Evolutionary conservation across 2,888 invertebrate species (phyloP).

Genomic region (Frankliniella fusca): DNA sequence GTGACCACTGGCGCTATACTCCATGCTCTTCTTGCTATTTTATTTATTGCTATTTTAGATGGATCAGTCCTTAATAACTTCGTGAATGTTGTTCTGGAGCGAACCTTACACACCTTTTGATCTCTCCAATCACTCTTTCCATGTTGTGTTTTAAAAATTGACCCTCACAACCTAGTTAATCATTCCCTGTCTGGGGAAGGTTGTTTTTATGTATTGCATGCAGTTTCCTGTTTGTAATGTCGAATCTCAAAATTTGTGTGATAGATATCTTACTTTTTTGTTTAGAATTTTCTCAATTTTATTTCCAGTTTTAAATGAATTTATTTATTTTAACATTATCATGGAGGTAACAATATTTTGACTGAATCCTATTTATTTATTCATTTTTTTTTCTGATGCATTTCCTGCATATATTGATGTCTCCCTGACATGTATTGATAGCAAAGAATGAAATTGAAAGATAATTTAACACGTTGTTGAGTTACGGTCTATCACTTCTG

Average conservation of each 20-base stretch:
- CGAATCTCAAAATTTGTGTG: too few species aligned
- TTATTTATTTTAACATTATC: neutral
- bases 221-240: neutral
- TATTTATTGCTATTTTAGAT: too few species aligned
- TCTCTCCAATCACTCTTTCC: neutral
- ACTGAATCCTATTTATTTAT: neutral
- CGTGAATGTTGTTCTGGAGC: too few species aligned
- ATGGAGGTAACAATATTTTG: neutral
- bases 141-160: neutral
- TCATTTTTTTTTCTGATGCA: neutral
- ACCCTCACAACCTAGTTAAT: neutral
- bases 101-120: neutral
- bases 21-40: too few species aligned
- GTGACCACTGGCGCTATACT: too few species aligned
- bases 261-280: too few species aligned
- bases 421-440: neutral
- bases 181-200: neutral
- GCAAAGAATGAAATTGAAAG: neutral
- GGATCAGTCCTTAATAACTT: too few species aligned
- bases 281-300: neutral
- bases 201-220: neutral
- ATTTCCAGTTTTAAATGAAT: neutral
- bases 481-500: neutral
- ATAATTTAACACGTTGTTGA: neutral
- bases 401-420: neutral